Conservation (phyloP, 2,888 invertebrate genomes). For the Scotopteryx bipunctaria region DNA sequence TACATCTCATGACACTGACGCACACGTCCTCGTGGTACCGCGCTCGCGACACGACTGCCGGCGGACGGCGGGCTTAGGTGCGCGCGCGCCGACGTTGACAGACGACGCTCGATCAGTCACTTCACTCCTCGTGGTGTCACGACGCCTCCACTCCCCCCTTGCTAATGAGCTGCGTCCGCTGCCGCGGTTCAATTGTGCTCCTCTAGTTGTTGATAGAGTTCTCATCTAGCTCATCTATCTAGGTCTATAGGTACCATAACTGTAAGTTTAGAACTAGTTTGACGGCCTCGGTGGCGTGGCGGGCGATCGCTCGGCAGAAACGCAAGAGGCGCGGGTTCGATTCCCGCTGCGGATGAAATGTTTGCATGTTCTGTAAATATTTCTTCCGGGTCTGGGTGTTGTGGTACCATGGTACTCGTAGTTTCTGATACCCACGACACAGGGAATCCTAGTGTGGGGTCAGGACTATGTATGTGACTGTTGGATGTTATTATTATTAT, state of each 20-base stretch:
- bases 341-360: too few species aligned
- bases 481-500: too few species aligned
- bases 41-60: constrained; percentile 70
- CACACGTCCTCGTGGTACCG: constrained; percentile 72
- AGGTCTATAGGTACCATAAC: background rate
- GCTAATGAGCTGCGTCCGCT: constrained; percentile 75
- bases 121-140: constrained; percentile 75
- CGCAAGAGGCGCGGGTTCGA: too few species aligned
- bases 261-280: too few species aligned
- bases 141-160: constrained; percentile 51
- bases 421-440: too few species aligned
- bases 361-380: too few species aligned
- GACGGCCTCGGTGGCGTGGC: too few species aligned
- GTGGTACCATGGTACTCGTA: too few species aligned
- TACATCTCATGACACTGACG: constrained; percentile 60
- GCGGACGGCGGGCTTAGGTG: constrained; percentile 58
- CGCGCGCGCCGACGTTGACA: constrained; percentile 70
- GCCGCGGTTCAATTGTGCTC: constrained; percentile 36
- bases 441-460: too few species aligned
- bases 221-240: constrained; percentile 2
- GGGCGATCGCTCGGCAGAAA: too few species aligned
- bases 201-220: constrained; percentile 27
- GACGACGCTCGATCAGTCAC: constrained; percentile 74
- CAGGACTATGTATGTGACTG: too few species aligned
- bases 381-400: too few species aligned